These are phyloP conservation scores for Trachymyrmex septentrionalis DNA, from an alignment of 1,140 invertebrate species.

Conservation along the genomic window DNA sequence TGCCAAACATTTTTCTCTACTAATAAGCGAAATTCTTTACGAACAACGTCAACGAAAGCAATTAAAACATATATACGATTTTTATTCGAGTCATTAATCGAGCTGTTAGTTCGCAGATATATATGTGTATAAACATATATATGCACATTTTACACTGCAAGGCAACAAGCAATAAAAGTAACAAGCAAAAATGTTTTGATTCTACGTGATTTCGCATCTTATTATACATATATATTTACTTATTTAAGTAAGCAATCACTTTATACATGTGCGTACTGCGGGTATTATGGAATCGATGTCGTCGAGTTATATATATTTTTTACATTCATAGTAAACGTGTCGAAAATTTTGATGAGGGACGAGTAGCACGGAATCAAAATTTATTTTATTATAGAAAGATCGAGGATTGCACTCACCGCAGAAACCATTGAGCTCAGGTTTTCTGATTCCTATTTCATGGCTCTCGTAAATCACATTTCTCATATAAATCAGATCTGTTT, in stretches of 20 bases:
- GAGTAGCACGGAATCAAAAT: not conserved
- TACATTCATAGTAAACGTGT: constrained; percentile 39
- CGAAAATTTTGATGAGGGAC: constrained; percentile 38
- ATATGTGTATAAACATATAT: not conserved
- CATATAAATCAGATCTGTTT: constrained; percentile 25
- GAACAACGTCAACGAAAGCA: not conserved
- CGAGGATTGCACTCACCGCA: constrained; percentile 25
- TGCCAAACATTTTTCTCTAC: not conserved
- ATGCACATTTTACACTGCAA: not conserved
- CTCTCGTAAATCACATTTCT: not conserved
- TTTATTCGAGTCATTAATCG: not conserved
- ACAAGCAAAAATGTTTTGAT: not conserved
- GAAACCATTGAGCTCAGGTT: not conserved
- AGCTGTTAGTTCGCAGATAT: not conserved
- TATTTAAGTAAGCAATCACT: constrained; percentile 32
- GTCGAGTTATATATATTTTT: constrained; percentile 47
- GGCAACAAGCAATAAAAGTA: not conserved
- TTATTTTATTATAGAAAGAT: constrained; percentile 45
- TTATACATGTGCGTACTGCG: constrained; percentile 4
- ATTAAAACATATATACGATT: constrained; percentile 34
- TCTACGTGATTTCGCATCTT: not conserved
- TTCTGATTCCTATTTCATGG: not conserved
- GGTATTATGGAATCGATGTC: constrained; percentile 1
- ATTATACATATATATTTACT: not conserved
- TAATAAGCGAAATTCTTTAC: not conserved